Base-by-base conservation (phyloP, 2,888 invertebrate genomes). In the Leptothorax acervorum region DNA sequence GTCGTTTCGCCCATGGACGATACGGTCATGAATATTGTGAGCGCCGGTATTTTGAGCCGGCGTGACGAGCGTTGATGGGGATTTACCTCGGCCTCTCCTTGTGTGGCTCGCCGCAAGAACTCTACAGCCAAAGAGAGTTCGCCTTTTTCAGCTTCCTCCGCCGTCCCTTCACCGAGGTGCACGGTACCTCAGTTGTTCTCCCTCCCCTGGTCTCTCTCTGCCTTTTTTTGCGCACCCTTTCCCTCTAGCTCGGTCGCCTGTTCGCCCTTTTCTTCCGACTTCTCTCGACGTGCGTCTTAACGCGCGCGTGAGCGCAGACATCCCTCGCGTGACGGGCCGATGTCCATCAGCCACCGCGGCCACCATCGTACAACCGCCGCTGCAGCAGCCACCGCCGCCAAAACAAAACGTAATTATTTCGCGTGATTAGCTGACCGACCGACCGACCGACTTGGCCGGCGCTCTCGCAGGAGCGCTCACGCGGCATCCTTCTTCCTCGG, bases 321-420 rank as follows among this genome's bases (percentile, higher is more conserved):
- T 82, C 66, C 84, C 75, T 94, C 91, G 94, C 94, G 94, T 94
- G 94, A 93, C 93, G 92, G 90, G 91, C 88, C 87, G 90, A 86
- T 93, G 93, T 92, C 93, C 92, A 92, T 93, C 93, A 92, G 90
- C 87, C 82, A 63, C 79, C 60, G 81, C 81, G 62, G 86, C 85
- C 88, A 83, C 85, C 86, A 82, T 81, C 63, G 73, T 78, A 31
- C 45, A 60, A 28, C 62, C 68, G 85, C 79, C 71, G 75, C 51
- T 51, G 87, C 91, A 91, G 90, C 92, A 91, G n/a, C 74, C n/a
- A 12, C 83, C 68, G 83, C 84, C 92, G 90, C 92, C 92, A 91
- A 93, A 93, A 93, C 93, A 92, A 93, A 94, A 93, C 92, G 91
- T 93, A 94, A 94, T 94, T 94, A 93, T 94, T 94, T 94, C 91